Base-by-base conservation (phyloP, 2,888 invertebrate genomes). In the Arrhopalites spinosus region DNA sequence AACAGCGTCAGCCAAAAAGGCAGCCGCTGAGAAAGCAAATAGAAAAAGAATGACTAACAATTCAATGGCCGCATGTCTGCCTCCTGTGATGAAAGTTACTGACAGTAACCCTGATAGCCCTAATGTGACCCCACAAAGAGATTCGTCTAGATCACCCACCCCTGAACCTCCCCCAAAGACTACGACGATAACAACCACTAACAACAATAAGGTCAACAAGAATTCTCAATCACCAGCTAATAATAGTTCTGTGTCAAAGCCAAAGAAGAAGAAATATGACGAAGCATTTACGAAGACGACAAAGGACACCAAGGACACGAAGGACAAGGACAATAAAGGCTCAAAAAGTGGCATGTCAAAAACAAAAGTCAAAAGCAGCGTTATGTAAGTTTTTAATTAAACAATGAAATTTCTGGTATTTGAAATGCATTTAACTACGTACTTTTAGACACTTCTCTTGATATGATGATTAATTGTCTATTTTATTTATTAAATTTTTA, bases 1-100 rank as follows among this genome's bases (percentile, higher is more conserved):
- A 5, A 3, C 63, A 23, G 27, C 45, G 11, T 27, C 67, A 23
- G 56, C 43, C 13, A 61, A 23, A 47, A 53, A 36, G 17, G 13
- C 67, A 20, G 47, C 82, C 87, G 66, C 30, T 36, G 50, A 45
- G 81, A 87, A 88, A 81, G 88, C 88, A 81, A 87, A 88, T 83
- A 84, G 85, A 79, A 87, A 87, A 20, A 78, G 83, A 50, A 81
- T 79, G 79, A 82, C 81, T 7, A 83, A 83, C 27, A 82, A 82
- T 69, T 82, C 82, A 3, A 74, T 82, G 53, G 80, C 82, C 56
- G 80, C 81, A 11, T 78, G 79, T 29, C 74, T 83, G 3, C 78
- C 79, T 30, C 76, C 78, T 59, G 70, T 76, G 50, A 79, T 78
- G 88, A 87, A 84, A 87, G 86, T 74, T 78, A 87, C 80, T 86